Percentiles rank a stretch among this genome's conserved stretches.
These are phyloP conservation scores for Phrixothrix hirtus DNA, from an alignment of 2,888 invertebrate species.

Conservation along the genomic window DNA sequence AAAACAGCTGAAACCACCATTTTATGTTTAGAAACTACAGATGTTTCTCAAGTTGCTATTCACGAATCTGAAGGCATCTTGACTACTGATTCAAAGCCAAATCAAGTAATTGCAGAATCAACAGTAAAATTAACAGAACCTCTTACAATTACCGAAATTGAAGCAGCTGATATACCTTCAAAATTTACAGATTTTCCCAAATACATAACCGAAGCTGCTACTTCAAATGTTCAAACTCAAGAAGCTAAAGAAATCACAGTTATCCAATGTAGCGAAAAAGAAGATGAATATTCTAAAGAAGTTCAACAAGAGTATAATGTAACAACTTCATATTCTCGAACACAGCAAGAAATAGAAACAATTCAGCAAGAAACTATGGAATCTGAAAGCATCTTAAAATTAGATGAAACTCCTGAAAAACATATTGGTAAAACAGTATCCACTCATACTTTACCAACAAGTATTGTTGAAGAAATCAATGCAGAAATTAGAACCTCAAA, in stretches of 20 bases:
- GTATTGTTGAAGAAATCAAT: conserved; percentile 57
- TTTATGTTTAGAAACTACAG: conserved; percentile 63
- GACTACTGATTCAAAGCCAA: conserved; percentile 58
- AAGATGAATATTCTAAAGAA: conserved; percentile 55
- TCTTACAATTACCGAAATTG: conserved; percentile 63
- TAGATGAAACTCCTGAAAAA: conserved; percentile 59
- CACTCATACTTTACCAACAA: conserved; percentile 59
- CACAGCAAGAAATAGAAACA: conserved; percentile 65
- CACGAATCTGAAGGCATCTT: conserved; percentile 71
- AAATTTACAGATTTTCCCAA: conserved; percentile 61
- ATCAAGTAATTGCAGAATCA: conserved; percentile 61
- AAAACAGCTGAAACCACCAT: conserved; percentile 59
- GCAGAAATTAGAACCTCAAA: conserved; percentile 54
- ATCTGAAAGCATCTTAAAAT: conserved; percentile 63
- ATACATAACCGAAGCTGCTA: conserved; percentile 60
- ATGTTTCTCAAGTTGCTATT: conserved; percentile 61
- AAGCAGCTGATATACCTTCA: conserved; percentile 60
- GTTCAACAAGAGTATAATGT: conserved; percentile 52
- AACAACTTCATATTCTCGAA: conserved; percentile 58
- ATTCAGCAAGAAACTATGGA: conserved; percentile 67
- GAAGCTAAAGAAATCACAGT: conserved; percentile 68
- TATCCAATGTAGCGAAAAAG: conserved; percentile 68
- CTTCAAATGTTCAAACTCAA: conserved; percentile 61
- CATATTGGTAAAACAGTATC: conserved; percentile 59
- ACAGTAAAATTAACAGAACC: conserved; percentile 64